phyloP scores from a whole-genome alignment of 2,113 vertebrate genomes.

The Phalacrocorax carbo region DNA sequence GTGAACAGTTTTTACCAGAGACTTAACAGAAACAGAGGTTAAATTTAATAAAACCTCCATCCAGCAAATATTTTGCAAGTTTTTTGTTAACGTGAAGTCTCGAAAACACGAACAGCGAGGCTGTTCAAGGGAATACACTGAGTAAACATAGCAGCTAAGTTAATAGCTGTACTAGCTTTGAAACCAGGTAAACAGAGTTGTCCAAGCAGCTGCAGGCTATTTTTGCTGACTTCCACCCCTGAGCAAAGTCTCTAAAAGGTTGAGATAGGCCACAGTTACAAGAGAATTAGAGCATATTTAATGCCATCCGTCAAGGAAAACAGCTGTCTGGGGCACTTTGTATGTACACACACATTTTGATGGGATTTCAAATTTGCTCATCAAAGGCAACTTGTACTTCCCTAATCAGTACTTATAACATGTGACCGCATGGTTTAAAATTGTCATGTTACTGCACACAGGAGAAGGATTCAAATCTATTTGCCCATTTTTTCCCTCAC shows the following conservation, averaged over 20 bases:
- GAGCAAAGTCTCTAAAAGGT: background rate
- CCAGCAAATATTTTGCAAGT: background rate
- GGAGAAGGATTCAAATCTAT: background rate
- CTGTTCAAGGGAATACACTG: background rate
- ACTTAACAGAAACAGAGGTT: background rate
- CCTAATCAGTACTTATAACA: background rate
- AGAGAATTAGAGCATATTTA: background rate
- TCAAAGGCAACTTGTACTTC: background rate
- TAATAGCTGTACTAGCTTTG: background rate
- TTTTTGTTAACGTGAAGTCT: background rate
- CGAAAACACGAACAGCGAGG: background rate
- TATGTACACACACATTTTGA: background rate
- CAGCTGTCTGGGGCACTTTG: background rate
- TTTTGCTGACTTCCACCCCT: background rate
- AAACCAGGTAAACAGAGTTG: background rate
- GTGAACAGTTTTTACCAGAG: background rate
- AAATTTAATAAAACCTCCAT: background rate
- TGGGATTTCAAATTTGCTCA: background rate
- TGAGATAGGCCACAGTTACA: background rate
- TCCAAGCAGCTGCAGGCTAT: background rate
- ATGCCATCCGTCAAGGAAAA: background rate
- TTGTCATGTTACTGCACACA: background rate
- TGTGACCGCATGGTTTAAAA: accelerated
- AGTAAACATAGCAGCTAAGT: background rate
- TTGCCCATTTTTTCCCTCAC: background rate